These are phyloP conservation scores for Macrobrachium nipponense DNA, from an alignment of 1,140 invertebrate species.

Conservation along the genomic window DNA sequence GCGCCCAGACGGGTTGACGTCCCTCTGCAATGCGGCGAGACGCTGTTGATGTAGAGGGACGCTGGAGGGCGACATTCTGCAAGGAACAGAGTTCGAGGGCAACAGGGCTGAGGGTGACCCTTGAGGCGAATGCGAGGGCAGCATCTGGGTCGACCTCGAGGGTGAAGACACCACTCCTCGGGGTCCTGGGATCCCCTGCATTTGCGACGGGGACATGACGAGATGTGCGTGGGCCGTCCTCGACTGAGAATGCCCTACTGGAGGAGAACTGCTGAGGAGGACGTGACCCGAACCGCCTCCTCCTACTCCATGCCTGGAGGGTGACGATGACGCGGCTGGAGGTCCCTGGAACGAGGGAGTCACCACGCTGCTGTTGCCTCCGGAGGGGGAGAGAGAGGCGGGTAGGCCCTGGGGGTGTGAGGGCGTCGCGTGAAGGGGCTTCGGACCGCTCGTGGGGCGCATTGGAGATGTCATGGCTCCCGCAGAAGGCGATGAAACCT, in stretches of 20 bases:
- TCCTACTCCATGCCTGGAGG: neutral
- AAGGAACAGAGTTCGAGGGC: neutral
- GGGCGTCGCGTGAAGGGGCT: too few relatives aligned
- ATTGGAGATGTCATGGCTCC: conserved; percentile 2
- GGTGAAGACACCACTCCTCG: neutral
- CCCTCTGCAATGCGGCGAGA: neutral
- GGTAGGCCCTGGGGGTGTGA: too few relatives aligned
- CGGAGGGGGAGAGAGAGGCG: too few relatives aligned
- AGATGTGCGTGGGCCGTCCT: conserved; percentile 4
- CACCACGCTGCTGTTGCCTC: too few relatives aligned
- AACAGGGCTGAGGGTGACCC: neutral
- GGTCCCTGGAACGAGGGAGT: too few relatives aligned
- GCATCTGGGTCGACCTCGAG: neutral
- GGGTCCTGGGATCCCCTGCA: neutral
- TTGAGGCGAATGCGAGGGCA: neutral
- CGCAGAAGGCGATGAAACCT: conserved; percentile 34
- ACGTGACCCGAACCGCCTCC: neutral
- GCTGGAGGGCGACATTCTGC: neutral
- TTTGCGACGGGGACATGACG: neutral
- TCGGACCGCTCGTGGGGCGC: too few relatives aligned
- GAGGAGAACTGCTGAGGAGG: neutral
- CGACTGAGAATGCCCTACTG: neutral
- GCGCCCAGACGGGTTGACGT: neutral
- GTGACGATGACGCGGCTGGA: neutral
- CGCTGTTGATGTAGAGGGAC: neutral